Evolutionary conservation across 2,113 vertebrate species (phyloP), one percentile per base, ranked within the genome.

Genomic region (Melospiza georgiana): DNA sequence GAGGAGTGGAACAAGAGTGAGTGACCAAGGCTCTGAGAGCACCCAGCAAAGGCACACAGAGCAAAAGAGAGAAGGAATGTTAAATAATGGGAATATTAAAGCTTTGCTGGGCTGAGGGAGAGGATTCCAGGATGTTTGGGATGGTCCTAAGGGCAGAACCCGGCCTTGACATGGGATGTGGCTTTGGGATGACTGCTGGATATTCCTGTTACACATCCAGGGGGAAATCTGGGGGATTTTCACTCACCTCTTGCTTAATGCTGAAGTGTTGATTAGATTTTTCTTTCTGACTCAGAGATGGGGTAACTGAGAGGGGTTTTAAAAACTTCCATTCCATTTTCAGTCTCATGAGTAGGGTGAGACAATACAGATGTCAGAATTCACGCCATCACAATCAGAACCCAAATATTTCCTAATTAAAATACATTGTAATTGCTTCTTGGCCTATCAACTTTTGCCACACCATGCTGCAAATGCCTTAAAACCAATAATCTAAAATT

Each of bases 1-100:
- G 86, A 91, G 63, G 90, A 94, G 49, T 17, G 67, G 94, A 94
- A 90, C 9, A 41, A 66, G 79, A 94, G 72, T 8, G 28, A 52
- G 30, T 6, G 23, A 15, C 17, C 59, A 85, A 85, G 93, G 63
- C 71, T 93, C 71, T 9, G 12, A 75, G 81, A 96, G 73, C 77
- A 85, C 69, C 54, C 58, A 94, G 72, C 43, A 89, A 67, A 91
- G 58, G 66, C 3, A 44, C 35, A 43, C 17, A 39, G 51, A 24
- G 46, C 35, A 4, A 13, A 21, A 27, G 43, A 63, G 57, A 31
- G 75, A 95, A 93, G 52, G 25, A 54, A 35, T 27, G 15, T 61
- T 37, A 37, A 61, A 59, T 25, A 35, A 59, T 23, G 43, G 30
- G 27, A 55, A 79, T 51, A 84, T 83, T 13, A 41, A 25, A 31